These are phyloP conservation scores for Leptobrachium leishanense DNA, from an alignment of 2,113 vertebrate genomes.

Conservation along the genomic window DNA sequence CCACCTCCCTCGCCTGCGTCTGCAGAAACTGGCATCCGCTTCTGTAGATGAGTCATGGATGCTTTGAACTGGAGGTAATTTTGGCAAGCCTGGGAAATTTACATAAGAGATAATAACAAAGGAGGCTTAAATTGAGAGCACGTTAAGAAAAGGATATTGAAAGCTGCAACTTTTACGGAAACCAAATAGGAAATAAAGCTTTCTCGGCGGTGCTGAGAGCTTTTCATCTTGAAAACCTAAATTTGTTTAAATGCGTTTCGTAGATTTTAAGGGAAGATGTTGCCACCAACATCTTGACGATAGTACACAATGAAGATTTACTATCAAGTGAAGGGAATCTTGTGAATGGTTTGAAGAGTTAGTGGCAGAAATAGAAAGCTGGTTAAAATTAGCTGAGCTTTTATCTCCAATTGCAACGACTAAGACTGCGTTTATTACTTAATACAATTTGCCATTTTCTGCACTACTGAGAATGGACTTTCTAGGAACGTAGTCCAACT, in stretches of 20 bases:
- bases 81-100: slow-evolving; percentile 40
- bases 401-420: too few species aligned
- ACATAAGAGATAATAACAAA: slow-evolving; percentile 47
- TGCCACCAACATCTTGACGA: too few species aligned
- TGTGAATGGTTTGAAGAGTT: too few species aligned
- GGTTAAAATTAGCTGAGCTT: too few species aligned
- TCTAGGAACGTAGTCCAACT: too few species aligned
- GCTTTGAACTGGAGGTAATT: slow-evolving; percentile 19
- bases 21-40: slow-evolving; percentile 28
- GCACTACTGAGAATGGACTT: too few species aligned
- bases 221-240: slow-evolving; percentile 14
- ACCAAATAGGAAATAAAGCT: slow-evolving; percentile 13
- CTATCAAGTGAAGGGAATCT: too few species aligned
- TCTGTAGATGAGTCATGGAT: slow-evolving; percentile 39
- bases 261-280: too few species aligned
- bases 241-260: not conserved
- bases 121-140: slow-evolving; percentile 26
- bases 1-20: slow-evolving; percentile 11
- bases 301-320: too few species aligned
- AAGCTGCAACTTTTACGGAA: slow-evolving; percentile 19
- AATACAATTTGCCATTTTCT: too few species aligned
- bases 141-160: slow-evolving; percentile 9
- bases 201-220: slow-evolving; percentile 12
- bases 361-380: too few species aligned
- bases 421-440: too few species aligned